Evolutionary conservation across 2,888 invertebrate genomes (phyloP), one percentile per base, ranked within the genome.

Genomic region (Callyntrura guangdongensis): DNA sequence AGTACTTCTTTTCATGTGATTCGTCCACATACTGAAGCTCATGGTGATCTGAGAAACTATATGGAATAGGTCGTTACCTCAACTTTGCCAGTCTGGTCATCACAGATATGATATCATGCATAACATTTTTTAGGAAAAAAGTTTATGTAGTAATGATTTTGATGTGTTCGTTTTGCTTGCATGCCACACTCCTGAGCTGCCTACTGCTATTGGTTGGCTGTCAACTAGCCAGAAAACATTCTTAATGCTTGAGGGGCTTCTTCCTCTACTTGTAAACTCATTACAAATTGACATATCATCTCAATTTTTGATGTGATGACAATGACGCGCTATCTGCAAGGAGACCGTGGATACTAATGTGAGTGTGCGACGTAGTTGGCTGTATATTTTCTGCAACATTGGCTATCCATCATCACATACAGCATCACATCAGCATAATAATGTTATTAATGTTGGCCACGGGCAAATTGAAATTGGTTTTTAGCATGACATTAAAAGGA

Each of bases 221-320:
- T 69, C 72, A 88, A 79, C 81, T 86, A 20, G 45, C 6, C 49
- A 74, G 22, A 74, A 47, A 47, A 14, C 17, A 81, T 53, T 56
- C 9, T 69, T 81, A 56, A 72, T 88, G 82, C 79, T 82, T 69
- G 72, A 82, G 61, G 82, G 36, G 88, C 27, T 85, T 85, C 86
- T 86, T 74, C 56, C 69, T 59, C 5, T 17, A 85, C 69, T 85
- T 85, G 53, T 69, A 84, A 85, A 85, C 77, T 86, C 77, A 86
- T 86, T 77, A 77, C 77, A 86, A 86, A 86, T 86, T 86, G 86
- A 86, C 86, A 74, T 22, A n/a, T 85, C 53, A 45, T 11, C 22
- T 47, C 17, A 4, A 53, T 45, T 20, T 49, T 49, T 49, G 20
- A 49, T 22, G 20, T 25, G 1, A 22, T 36, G 25, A 64, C 61